These are phyloP conservation scores for Cyphomyrus discorhynchus DNA, from an alignment of 2,113 vertebrate genomes.

Conservation along the genomic window DNA sequence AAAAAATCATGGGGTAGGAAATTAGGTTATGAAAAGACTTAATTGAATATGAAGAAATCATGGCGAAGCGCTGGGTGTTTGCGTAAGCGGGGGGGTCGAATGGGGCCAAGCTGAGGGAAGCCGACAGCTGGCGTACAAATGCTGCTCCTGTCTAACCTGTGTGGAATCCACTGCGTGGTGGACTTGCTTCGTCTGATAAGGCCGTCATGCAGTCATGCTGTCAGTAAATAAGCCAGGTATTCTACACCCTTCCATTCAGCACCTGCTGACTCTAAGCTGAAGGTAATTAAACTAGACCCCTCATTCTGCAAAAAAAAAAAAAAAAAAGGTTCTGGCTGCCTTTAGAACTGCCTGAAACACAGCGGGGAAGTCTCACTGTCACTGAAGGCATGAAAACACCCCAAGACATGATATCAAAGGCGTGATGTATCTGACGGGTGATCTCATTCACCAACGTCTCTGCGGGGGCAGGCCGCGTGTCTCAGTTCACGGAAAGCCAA, in stretches of 20 bases:
- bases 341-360: background rate
- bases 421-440: background rate
- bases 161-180: constrained; percentile 8
- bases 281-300: background rate
- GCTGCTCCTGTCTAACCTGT: constrained; percentile 46
- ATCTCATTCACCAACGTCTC: background rate
- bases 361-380: background rate
- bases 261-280: constrained; percentile 15
- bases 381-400: background rate
- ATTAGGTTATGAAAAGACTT: background rate
- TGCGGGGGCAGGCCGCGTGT: background rate
- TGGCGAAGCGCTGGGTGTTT: no score
- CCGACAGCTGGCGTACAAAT: constrained; percentile 56
- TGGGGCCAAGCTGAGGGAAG: constrained; percentile 31
- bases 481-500: background rate
- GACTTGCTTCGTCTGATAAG: constrained; percentile 20
- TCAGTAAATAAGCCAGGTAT: constrained; percentile 16
- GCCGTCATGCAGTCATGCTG: constrained; percentile 32
- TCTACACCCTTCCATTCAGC: constrained; percentile 9
- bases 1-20: background rate
- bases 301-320: background rate
- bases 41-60: background rate
- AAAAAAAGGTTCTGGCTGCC: background rate
- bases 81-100: background rate
- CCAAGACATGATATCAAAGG: no score